Percentiles rank a stretch among this genome's conserved stretches.
Conservation (phyloP, 2,113 vertebrate genomes). For the Podilymbus podiceps region DNA sequence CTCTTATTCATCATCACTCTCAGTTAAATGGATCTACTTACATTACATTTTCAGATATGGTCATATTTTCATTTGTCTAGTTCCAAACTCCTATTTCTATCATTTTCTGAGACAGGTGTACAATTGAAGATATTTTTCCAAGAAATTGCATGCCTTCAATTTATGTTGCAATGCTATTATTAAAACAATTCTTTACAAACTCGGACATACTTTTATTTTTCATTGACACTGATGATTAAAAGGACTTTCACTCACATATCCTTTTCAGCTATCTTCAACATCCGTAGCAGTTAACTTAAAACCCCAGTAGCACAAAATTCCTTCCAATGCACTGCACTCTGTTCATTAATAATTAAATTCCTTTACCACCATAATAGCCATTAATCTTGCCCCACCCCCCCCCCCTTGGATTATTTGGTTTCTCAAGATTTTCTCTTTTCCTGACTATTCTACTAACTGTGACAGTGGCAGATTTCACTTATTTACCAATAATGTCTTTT, state of each 20-base stretch:
- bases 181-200: background rate
- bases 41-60: background rate
- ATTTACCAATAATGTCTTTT: background rate
- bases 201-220: background rate
- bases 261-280: background rate
- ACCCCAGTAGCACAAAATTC: background rate
- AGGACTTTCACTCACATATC: background rate
- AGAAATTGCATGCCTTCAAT: background rate
- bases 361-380: background rate
- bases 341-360: background rate
- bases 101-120: background rate
- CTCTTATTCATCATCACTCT: background rate
- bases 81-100: background rate
- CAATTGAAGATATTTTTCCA: background rate
- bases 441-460: background rate
- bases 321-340: background rate
- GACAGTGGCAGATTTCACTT: background rate
- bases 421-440: background rate
- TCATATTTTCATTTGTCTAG: background rate
- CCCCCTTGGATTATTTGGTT: background rate
- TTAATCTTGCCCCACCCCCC: background rate
- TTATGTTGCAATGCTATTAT: background rate
- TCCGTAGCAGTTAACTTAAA: background rate
- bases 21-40: background rate
- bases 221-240: background rate